Percentiles rank a stretch among this genome's conserved stretches.
These are phyloP conservation scores for Augochlora pura DNA, from an alignment of 1,140 invertebrate species.

Conservation along the genomic window DNA sequence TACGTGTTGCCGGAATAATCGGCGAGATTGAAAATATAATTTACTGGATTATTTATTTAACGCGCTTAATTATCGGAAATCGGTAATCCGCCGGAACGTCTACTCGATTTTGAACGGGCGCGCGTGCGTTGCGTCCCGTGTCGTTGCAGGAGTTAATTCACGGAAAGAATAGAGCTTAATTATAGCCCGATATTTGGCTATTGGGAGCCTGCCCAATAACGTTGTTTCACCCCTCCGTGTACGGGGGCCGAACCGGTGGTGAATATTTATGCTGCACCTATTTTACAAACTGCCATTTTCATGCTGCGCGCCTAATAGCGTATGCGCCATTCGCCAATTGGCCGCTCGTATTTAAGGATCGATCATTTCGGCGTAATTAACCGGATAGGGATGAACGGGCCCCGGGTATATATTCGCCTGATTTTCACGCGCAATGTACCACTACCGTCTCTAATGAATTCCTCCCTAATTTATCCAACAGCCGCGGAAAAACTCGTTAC, in stretches of 20 bases:
- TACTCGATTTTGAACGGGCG: conserved; percentile 34
- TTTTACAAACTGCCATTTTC: conserved; percentile 64
- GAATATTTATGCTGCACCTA: conserved; percentile 63
- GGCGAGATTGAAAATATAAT: no score
- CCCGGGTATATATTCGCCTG: no score
- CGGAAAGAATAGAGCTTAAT: conserved; percentile 65
- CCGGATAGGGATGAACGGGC: conserved; percentile 3
- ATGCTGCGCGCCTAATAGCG: conserved; percentile 44
- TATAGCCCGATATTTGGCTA: conserved; percentile 60
- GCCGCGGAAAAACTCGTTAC: no score
- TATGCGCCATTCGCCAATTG: conserved; percentile 31
- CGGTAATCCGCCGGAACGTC: background rate
- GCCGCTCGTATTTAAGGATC: conserved; percentile 29
- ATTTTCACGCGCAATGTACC: no score
- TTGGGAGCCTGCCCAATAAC: conserved; percentile 66
- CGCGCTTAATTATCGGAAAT: conserved; percentile 9
- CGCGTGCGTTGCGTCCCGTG: conserved; percentile 3
- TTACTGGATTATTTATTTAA: no score
- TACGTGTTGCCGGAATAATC: no score
- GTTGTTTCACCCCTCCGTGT: conserved; percentile 51
- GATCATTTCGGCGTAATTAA: conserved; percentile 36
- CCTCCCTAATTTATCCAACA: no score
- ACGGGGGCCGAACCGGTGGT: conserved; percentile 29
- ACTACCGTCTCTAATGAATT: no score
- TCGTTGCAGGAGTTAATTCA: conserved; percentile 51